These are phyloP conservation scores for Melanotus villosus DNA, from an alignment of 2,888 invertebrate genomes.

Conservation along the genomic window DNA sequence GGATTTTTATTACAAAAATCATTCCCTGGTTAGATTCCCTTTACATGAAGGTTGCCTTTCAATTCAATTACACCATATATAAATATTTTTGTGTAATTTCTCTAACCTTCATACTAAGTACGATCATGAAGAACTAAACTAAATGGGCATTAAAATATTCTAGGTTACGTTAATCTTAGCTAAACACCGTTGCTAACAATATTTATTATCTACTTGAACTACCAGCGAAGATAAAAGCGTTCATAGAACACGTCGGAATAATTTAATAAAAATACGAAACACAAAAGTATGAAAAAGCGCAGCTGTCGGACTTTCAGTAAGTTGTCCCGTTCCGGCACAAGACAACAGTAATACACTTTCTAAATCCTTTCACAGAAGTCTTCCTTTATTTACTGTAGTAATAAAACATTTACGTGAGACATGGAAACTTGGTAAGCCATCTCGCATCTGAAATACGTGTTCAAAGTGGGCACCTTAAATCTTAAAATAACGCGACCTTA, in stretches of 20 bases:
- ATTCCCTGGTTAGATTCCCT: not conserved
- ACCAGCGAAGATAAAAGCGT: not conserved
- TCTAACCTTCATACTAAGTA: too few species aligned
- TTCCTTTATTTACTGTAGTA: conserved; percentile 23
- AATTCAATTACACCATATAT: too few species aligned
- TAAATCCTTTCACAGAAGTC: conserved; percentile 27
- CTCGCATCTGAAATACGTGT: conserved; percentile 21
- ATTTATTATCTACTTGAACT: not conserved
- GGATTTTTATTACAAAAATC: conserved; percentile 10
- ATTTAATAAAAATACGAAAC: not conserved
- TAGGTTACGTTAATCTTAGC: too few species aligned
- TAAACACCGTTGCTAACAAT: too few species aligned
- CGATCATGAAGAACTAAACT: too few species aligned
- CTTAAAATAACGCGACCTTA: conserved; percentile 26
- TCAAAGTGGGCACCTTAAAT: conserved; percentile 20
- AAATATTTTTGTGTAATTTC: too few species aligned
- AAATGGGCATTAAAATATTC: too few species aligned
- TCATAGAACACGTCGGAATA: not conserved
- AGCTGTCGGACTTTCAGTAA: conserved; percentile 23
- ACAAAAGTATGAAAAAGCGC: conserved; percentile 17
- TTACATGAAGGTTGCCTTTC: too few species aligned
- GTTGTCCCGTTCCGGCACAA: conserved; percentile 12
- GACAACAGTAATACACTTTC: conserved; percentile 18
- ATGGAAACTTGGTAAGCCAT: conserved; percentile 9
- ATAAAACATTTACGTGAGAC: conserved; percentile 27